Conservation (phyloP, 2,113 vertebrate species). For the Lota lota region DNA sequence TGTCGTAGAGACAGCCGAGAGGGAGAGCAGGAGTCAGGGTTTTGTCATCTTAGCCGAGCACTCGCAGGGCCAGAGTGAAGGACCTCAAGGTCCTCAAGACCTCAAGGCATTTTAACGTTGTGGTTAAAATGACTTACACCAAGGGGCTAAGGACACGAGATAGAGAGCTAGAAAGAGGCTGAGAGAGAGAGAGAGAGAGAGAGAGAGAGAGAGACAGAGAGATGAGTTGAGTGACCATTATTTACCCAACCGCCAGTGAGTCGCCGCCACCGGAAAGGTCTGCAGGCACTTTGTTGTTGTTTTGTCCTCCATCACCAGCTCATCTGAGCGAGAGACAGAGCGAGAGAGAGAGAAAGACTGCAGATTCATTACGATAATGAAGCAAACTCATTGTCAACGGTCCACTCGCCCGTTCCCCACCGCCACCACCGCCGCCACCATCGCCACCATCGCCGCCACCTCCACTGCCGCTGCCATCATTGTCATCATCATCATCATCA, state of each 20-base stretch:
- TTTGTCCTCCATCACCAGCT: conserved; percentile 54
- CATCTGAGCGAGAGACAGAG: conserved; percentile 37
- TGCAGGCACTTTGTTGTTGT: conserved; percentile 38
- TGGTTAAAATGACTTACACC: too few relatives aligned
- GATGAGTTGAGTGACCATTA: too few relatives aligned
- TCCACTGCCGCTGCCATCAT: conserved; percentile 23
- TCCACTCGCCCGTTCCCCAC: conserved; percentile 43
- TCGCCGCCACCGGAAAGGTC: conserved; percentile 5
- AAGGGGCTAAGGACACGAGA: too few relatives aligned
- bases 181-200: too few relatives aligned
- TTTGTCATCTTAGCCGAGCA: conserved; percentile 5
- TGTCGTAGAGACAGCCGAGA: conserved; percentile 42
- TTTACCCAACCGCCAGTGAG: background rate
- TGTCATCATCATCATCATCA: conserved; percentile 25
- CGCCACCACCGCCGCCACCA: background rate
- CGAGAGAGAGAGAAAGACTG: conserved; percentile 17
- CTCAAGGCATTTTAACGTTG: too few relatives aligned
- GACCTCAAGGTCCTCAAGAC: too few relatives aligned
- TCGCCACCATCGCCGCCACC: conserved; percentile 23
- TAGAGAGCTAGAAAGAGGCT: too few relatives aligned
- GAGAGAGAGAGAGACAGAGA: too few relatives aligned
- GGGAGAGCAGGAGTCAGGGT: conserved; percentile 10
- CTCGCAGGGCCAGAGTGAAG: background rate
- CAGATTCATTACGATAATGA: conserved; percentile 67
- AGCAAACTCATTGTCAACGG: conserved; percentile 48